These are phyloP conservation scores for Speoplatyrhinus poulsoni DNA, from an alignment of 2,113 vertebrate genomes.

Conservation along the genomic window DNA sequence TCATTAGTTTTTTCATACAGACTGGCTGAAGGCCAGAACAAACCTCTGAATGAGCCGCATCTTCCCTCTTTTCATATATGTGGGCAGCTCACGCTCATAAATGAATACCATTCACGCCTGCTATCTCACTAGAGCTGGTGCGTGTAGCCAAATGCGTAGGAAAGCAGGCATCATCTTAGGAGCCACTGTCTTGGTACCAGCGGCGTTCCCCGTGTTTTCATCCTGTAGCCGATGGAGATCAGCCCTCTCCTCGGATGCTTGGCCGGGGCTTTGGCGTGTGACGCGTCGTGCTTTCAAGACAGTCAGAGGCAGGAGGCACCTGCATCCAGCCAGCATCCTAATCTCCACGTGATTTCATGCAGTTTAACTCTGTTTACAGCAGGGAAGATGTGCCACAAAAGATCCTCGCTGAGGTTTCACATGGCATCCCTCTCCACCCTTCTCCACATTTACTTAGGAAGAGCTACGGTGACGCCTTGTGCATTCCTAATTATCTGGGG, in stretches of 20 bases:
- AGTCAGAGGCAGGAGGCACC: not conserved
- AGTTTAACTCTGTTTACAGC: constrained; percentile 50
- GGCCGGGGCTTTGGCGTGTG: constrained; percentile 16
- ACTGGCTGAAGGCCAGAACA: not conserved
- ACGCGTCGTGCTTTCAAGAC: constrained; percentile 22
- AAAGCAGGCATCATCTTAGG: not conserved
- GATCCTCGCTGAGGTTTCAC: constrained; percentile 20
- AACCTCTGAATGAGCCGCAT: not conserved
- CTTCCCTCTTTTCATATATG: not conserved
- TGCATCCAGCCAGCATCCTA: constrained; percentile 17
- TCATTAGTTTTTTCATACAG: not conserved
- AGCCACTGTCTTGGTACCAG: not conserved
- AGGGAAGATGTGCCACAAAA: constrained; percentile 41
- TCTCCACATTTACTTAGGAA: constrained; percentile 23
- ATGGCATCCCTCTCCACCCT: constrained; percentile 25
- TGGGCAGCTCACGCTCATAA: not conserved
- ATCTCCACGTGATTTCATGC: constrained; percentile 52
- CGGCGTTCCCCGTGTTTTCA: constrained; percentile 5
- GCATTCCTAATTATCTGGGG: constrained; percentile 40
- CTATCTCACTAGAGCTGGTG: not conserved
- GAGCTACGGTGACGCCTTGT: constrained; percentile 33
- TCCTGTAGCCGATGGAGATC: constrained; percentile 4
- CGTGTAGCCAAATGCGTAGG: not conserved
- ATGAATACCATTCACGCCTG: constrained; percentile 1
- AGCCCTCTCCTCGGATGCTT: not conserved